Evolutionary conservation across 2,113 vertebrate genomes (phyloP).

Genomic region (Chlorodrepanis virens): DNA sequence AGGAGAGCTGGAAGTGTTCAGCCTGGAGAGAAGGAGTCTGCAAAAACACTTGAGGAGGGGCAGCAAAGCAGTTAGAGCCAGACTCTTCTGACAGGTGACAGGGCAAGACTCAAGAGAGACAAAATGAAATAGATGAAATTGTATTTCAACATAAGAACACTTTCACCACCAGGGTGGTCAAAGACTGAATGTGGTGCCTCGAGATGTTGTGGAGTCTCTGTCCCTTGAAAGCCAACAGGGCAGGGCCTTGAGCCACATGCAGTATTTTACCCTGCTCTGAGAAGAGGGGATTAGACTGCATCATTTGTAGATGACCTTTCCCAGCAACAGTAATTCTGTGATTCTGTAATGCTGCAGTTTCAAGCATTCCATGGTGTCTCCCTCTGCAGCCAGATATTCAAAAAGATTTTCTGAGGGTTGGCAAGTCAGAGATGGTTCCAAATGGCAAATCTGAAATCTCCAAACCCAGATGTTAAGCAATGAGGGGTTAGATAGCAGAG

Average conservation of each 20-base stretch:
- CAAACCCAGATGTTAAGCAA: background rate
- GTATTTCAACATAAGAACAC: background rate
- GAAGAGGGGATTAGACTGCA: background rate
- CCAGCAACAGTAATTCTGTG: background rate
- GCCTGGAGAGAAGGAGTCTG: background rate
- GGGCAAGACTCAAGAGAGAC: background rate
- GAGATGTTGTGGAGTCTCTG: accelerated
- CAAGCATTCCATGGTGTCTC: background rate
- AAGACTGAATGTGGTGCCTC: accelerated
- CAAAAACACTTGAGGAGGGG: background rate
- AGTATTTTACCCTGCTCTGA: background rate
- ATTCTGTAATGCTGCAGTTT: background rate
- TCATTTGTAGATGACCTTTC: background rate
- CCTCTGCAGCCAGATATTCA: background rate
- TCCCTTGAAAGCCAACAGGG: background rate
- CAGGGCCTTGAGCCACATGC: background rate
- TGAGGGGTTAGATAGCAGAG: background rate
- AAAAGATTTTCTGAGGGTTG: background rate
- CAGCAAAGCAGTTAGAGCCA: background rate
- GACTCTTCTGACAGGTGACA: background rate
- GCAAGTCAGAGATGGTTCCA: background rate
- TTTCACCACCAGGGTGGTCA: background rate
- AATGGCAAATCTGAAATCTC: background rate
- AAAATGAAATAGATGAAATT: background rate
- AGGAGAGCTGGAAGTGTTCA: background rate